A percentile compares a stretch with the other conserved stretches of the same genome.
Conservation (phyloP, 2,797 vertebrate genomes). For the Limnodromus scolopaceus region DNA sequence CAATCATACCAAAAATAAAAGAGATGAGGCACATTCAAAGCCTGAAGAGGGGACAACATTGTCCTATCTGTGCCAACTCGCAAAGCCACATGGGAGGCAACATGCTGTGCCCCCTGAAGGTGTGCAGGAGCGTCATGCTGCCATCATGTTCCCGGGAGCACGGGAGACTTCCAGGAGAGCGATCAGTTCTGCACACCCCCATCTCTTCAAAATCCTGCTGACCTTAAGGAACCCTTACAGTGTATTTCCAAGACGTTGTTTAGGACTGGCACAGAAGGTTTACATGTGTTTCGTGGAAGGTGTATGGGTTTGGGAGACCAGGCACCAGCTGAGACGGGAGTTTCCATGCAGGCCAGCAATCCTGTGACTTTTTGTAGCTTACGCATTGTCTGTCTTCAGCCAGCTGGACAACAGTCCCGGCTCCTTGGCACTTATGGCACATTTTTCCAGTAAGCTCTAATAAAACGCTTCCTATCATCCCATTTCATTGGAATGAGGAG, state of each 20-base stretch:
- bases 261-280: neutral
- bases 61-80: neutral
- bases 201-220: neutral
- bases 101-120: neutral
- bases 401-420: conserved; percentile 69
- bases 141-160: fast-evolving
- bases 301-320: neutral
- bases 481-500: conserved; percentile 67
- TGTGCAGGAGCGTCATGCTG: neutral
- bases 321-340: conserved; percentile 26
- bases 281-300: neutral
- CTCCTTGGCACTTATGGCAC: conserved; percentile 68
- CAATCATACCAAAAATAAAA: neutral
- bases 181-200: fast-evolving
- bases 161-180: fast-evolving
- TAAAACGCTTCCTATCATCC: conserved; percentile 78
- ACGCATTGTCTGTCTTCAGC: conserved; percentile 46
- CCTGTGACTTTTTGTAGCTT: conserved; percentile 57
- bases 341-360: conserved; percentile 35
- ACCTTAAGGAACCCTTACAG: neutral
- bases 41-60: neutral
- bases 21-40: neutral
- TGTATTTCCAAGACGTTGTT: conserved; percentile 31
- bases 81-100: neutral
- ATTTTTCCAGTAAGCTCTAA: conserved; percentile 76